Percentiles rank a stretch among this genome's conserved stretches.
Conservation (phyloP, 92 coral and sea anemone genomes). For the Porites cylindrica region DNA sequence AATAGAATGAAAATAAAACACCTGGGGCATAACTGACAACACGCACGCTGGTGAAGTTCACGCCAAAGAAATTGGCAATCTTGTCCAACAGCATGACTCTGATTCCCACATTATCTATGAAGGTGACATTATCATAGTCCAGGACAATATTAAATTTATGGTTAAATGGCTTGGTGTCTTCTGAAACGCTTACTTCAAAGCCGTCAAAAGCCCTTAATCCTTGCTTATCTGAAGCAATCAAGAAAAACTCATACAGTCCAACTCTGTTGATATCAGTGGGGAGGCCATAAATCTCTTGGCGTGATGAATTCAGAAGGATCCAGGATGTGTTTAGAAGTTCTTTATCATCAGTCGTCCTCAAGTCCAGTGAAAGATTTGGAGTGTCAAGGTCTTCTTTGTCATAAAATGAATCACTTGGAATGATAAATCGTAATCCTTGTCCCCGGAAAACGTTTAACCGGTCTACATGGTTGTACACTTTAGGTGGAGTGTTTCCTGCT, state of each 20-base stretch:
- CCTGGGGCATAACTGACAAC: conserved; percentile 78
- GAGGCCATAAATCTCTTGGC: conserved; percentile 81
- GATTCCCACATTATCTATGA: conserved; percentile 76
- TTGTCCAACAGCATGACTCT: conserved; percentile 74
- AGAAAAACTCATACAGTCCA: conserved; percentile 73
- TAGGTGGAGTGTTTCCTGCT: conserved; percentile 54
- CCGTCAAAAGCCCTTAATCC: conserved; percentile 73
- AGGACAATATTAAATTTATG: conserved; percentile 77
- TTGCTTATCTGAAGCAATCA: conserved; percentile 78
- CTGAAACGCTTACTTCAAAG: conserved; percentile 69
- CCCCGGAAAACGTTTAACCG: conserved; percentile 71
- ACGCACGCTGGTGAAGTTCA: conserved; percentile 75
- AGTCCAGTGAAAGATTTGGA: conserved; percentile 72
- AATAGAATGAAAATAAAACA: conserved; percentile 75
- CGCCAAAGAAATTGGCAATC: conserved; percentile 73
- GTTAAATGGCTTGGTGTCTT: conserved; percentile 64
- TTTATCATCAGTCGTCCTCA: conserved; percentile 62
- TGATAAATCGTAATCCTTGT: conserved; percentile 62
- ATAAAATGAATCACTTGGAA: conserved; percentile 75
- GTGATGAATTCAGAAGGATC: conserved; percentile 74
- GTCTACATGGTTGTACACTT: conserved; percentile 53
- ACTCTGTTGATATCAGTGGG: conserved; percentile 60
- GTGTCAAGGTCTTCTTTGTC: conserved; percentile 90
- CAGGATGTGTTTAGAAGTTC: conserved; percentile 75
- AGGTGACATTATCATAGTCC: conserved; percentile 73